A percentile compares a stretch with the other conserved stretches of the same genome.
These are phyloP conservation scores for Astropecten irregularis DNA, from an alignment of 53 echinoderm and acorn worm genomes.

Conservation along the genomic window DNA sequence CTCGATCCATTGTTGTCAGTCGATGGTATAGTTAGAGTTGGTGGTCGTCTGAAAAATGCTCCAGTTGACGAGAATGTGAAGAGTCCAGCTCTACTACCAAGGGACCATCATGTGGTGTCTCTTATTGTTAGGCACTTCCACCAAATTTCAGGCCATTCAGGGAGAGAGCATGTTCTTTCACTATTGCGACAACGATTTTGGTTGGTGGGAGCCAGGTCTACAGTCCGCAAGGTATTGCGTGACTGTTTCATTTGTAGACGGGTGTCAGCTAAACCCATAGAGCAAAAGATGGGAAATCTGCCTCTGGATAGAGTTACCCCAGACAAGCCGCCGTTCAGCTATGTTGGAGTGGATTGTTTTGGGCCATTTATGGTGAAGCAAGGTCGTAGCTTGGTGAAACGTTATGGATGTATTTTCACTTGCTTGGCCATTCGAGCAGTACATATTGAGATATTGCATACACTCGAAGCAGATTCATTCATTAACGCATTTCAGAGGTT, in stretches of 20 bases:
- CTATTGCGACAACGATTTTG: constrained; percentile 53
- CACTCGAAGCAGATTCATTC: constrained; percentile 65
- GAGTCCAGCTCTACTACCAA: constrained; percentile 48
- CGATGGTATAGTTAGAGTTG: constrained; percentile 51
- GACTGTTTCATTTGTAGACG: constrained; percentile 47
- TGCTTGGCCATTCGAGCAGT: constrained; percentile 67
- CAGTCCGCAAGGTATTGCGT: constrained; percentile 40
- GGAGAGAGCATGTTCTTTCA: constrained; percentile 50
- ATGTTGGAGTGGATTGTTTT: constrained; percentile 75
- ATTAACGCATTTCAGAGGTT: constrained; percentile 69
- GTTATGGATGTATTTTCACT: constrained; percentile 76
- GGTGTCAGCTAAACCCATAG: neutral
- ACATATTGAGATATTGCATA: constrained; percentile 69
- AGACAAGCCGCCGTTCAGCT: constrained; percentile 61
- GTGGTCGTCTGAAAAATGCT: constrained; percentile 59
- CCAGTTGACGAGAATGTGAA: constrained; percentile 32
- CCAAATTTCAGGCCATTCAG: constrained; percentile 31
- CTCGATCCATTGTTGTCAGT: constrained; percentile 22
- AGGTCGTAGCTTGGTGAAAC: constrained; percentile 52
- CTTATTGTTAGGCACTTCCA: constrained; percentile 53
- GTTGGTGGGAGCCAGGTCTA: constrained; percentile 52
- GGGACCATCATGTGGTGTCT: constrained; percentile 53
- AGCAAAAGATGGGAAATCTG: constrained; percentile 67
- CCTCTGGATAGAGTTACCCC: constrained; percentile 60
- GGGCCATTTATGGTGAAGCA: constrained; percentile 72